phyloP scores from a whole-genome alignment of 2,797 vertebrate genomes.

The Tokudaia muenninki region DNA sequence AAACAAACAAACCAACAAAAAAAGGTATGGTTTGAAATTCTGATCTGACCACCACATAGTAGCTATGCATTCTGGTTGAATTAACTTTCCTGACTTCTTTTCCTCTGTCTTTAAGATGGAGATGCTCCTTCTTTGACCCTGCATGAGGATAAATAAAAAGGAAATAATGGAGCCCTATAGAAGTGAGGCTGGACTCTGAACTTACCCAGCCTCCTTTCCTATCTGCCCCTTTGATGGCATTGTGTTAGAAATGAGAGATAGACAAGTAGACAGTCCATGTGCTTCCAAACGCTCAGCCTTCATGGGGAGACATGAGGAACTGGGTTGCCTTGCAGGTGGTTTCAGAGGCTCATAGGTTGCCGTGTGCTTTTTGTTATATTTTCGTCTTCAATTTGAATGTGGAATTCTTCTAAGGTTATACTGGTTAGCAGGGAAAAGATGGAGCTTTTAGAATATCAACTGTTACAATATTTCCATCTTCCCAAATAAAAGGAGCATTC shows the following conservation, averaged over 20 bases:
- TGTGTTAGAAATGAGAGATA: neutral
- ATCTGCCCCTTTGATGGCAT: neutral
- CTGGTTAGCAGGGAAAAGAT: neutral
- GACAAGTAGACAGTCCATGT: no score
- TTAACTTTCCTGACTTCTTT: neutral
- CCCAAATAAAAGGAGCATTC: neutral
- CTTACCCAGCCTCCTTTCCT: neutral
- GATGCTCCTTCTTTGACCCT: neutral
- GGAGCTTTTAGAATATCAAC: neutral
- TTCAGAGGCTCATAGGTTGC: neutral
- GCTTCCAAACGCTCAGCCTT: neutral
- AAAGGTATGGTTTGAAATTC: neutral
- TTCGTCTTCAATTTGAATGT: constrained; percentile 25
- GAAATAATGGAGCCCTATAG: neutral
- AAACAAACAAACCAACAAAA: neutral
- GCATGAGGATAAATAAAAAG: neutral
- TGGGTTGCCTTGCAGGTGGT: neutral
- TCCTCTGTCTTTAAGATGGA: neutral
- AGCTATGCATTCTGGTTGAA: neutral
- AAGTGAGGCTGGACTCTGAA: neutral
- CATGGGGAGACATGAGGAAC: rapidly evolving
- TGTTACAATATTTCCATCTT: neutral
- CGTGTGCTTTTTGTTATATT: neutral
- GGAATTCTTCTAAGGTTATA: neutral
- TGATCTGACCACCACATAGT: neutral